These are phyloP conservation scores for Eustalomyia histrio DNA, from an alignment of 2,888 invertebrate species.

Conservation along the genomic window DNA sequence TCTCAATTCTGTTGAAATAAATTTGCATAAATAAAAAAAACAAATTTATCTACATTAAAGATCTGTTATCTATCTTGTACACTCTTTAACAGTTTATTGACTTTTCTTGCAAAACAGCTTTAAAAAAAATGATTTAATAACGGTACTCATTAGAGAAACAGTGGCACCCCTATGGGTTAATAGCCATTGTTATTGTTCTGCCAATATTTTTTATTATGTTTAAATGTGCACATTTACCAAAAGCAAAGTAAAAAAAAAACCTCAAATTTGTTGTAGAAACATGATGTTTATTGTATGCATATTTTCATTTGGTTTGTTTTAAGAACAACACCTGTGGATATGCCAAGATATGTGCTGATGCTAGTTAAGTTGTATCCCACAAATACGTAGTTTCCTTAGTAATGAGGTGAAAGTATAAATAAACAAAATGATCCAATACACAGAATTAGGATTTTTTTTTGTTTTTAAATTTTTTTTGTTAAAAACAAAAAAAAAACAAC, in stretches of 20 bases:
- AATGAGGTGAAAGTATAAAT: constrained; percentile 48
- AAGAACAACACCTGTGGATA: constrained; percentile 6
- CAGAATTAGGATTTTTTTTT: neutral
- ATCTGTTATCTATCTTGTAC: neutral
- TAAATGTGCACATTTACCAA: neutral
- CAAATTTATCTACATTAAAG: neutral
- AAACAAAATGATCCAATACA: constrained; percentile 30
- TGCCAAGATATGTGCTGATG: neutral
- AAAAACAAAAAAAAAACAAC: neutral
- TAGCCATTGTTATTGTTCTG: constrained; percentile 41
- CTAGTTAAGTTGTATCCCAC: neutral
- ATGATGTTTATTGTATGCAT: neutral
- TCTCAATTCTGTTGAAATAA: neutral
- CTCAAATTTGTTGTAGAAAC: neutral
- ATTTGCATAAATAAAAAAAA: neutral
- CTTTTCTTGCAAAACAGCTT: neutral
- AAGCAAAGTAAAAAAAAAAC: neutral
- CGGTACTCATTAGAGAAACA: neutral
- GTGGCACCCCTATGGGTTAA: constrained; percentile 36
- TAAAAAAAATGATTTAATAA: neutral
- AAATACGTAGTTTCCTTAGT: constrained; percentile 39
- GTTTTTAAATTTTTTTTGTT: neutral
- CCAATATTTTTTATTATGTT: constrained; percentile 29
- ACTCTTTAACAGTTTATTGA: constrained; percentile 5
- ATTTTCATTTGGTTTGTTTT: neutral